Conservation (phyloP, 1,140 invertebrate genomes). For the Pogonognathellus flavescens region DNA sequence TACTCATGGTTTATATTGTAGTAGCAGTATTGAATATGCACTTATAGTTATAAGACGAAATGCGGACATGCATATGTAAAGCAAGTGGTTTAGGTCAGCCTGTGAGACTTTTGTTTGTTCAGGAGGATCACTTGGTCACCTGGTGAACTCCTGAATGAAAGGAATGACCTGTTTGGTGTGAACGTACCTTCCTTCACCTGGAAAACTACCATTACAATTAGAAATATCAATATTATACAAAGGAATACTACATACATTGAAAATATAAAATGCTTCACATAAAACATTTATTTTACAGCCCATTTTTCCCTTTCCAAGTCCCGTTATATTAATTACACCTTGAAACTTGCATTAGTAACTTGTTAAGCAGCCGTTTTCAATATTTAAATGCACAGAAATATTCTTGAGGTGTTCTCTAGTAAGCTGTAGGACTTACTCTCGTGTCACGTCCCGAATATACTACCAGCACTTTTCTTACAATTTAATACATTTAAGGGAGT, state of each 20-base stretch:
- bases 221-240: neutral
- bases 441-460: no score
- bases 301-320: constrained; percentile 20
- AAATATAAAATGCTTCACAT: neutral
- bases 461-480: no score
- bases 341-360: no score
- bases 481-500: no score
- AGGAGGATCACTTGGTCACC: neutral
- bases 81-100: neutral
- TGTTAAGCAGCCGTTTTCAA: no score
- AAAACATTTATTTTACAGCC: neutral
- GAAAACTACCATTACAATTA: neutral
- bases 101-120: neutral
- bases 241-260: neutral
- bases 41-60: no score
- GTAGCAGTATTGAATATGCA: no score
- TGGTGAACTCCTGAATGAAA: neutral
- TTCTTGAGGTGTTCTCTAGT: no score
- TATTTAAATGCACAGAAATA: no score
- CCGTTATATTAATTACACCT: neutral
- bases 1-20: no score
- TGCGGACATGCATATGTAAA: no score
- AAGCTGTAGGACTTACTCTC: no score
- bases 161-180: neutral
- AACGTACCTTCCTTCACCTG: neutral